Evolutionary conservation across 2,113 vertebrate genomes (phyloP).

Genomic region (Parotia lawesii): DNA sequence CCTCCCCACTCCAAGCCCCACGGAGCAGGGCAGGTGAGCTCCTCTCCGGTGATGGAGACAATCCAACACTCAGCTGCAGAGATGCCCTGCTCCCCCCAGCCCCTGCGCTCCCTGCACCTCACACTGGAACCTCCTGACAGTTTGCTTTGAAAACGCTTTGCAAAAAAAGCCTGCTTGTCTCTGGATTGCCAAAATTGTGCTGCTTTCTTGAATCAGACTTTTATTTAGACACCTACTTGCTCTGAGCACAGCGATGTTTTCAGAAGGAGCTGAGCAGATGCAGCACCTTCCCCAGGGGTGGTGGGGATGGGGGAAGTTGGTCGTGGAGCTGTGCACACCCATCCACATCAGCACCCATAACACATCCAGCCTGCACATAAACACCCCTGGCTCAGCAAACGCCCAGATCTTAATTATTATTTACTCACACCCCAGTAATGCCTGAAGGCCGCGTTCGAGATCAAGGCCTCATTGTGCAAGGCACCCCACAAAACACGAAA

Average conservation of each 20-base stretch:
- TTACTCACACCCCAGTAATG: not conserved
- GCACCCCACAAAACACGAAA: not conserved
- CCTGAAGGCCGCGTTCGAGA: not conserved
- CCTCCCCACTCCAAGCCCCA: not conserved
- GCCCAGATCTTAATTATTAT: constrained; percentile 40
- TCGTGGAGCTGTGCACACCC: not conserved
- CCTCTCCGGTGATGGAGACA: not conserved
- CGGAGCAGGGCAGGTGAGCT: not conserved
- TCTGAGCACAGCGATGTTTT: not conserved
- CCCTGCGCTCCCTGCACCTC: not conserved
- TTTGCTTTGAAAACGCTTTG: not conserved
- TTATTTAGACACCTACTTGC: constrained; percentile 26
- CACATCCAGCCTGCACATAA: not conserved
- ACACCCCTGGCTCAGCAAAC: not conserved
- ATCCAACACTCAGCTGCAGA: not conserved
- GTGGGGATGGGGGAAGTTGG: not conserved
- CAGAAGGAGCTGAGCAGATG: not conserved
- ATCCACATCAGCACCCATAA: not conserved
- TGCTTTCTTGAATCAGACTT: not conserved
- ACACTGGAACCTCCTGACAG: not conserved
- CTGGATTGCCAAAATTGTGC: not conserved
- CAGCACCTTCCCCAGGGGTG: not conserved
- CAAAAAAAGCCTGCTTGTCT: not conserved
- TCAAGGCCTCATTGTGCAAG: constrained; percentile 24
- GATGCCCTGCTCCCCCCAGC: not conserved